Percentiles rank a stretch among this genome's conserved stretches.
These are phyloP conservation scores for Eulemur coronatus DNA, from an alignment of 2,797 vertebrate species.

Conservation along the genomic window DNA sequence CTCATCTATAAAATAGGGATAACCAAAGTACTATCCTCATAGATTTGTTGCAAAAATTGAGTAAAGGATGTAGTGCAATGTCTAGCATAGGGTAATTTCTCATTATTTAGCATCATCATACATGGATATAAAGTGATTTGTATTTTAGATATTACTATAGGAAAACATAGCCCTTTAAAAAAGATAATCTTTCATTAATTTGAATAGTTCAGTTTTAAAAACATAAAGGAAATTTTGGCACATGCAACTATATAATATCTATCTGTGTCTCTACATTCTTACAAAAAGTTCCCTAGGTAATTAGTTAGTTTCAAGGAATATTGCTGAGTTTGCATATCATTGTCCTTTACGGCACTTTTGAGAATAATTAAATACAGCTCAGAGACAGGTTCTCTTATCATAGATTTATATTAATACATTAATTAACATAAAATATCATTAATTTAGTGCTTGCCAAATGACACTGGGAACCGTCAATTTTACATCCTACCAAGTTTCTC, in stretches of 20 bases:
- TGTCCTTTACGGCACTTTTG: conserved; percentile 20
- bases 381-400: conserved; percentile 29
- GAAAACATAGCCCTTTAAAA: background rate
- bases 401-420: conserved; percentile 58
- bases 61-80: background rate
- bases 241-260: background rate
- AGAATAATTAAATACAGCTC: conserved; percentile 62
- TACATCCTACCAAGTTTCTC: background rate
- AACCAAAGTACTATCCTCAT: background rate
- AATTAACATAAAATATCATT: conserved; percentile 64
- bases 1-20: background rate
- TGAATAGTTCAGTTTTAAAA: background rate
- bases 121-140: background rate
- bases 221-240: conserved; percentile 22
- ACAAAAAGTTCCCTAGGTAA: conserved; percentile 27
- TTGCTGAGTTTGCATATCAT: conserved; percentile 64
- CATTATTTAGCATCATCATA: background rate
- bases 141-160: background rate
- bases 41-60: background rate
- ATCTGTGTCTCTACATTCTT: background rate
- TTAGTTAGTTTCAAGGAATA: conserved; percentile 60
- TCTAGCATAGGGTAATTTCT: background rate
- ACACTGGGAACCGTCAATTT: background rate
- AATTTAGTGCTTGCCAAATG: conserved; percentile 24
- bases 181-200: background rate